Evolutionary conservation across 2,113 vertebrate species (phyloP), one percentile per base, ranked within the genome.

Genomic region (Ramphastos sulfuratus): DNA sequence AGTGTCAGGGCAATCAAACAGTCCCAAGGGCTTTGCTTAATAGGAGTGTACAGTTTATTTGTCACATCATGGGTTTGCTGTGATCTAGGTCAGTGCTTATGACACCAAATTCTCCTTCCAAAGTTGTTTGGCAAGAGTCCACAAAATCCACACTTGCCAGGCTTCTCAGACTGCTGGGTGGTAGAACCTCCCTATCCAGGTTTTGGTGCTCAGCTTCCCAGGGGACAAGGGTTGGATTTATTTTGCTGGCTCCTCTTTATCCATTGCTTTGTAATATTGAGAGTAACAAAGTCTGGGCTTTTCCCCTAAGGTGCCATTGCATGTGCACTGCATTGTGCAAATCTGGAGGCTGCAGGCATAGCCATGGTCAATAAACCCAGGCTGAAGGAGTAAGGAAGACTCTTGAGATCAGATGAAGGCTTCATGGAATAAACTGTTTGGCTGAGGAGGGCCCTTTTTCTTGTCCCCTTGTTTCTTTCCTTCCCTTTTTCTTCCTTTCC

Each of bases 11-110:
- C 83, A 39, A 91, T 94, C 93, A 58, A 86, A 70, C 82, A 20
- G 16, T 78, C 87, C 69, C 85, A 4, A 2, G 0, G 8, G 59
- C 39, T 37, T 33, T 18, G 3, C 81, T 44, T 94, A 94, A 94
- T 74, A 10, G 50, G 84, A 92, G 39, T 21, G 67, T 87, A 92
- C 85, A 92, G 82, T 63, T 94, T 50, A 33, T 50, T 87, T 82
- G 76, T 55, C 37, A 15, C 78, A 37, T 2, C 27, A 54, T 44
- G 44, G 78, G 76, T 89, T 95, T 58, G 71, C 75, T 75, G 9
- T 70, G 82, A 94, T 91, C 92, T 85, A 89, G 92, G 90, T 92
- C 87, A 85, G 90, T 70, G 82, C 79, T 76, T 87, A 64, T 1
- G 56, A 76, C 82, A 58, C 63, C 64, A 24, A 63, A n/a, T 44